Evolutionary conservation across 2,113 vertebrate species (phyloP).

Genomic region (Thermophis baileyi): DNA sequence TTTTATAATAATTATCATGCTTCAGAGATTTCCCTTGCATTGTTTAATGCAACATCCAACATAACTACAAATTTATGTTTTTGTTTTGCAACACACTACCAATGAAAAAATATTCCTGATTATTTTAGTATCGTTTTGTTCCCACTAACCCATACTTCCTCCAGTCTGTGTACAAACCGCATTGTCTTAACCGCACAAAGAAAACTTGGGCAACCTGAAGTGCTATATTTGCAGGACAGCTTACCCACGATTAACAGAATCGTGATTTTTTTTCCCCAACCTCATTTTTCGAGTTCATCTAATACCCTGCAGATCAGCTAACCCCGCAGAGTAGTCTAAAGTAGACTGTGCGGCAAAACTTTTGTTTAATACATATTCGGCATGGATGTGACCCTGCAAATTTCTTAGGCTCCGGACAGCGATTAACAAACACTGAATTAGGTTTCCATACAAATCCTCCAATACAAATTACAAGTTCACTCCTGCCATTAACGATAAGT

Average conservation of each 20-base stretch:
- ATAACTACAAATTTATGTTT: not conserved
- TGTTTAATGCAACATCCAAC: not conserved
- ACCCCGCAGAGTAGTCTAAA: not conserved
- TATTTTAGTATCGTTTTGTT: not conserved
- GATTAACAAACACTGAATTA: not conserved
- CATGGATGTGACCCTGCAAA: not conserved
- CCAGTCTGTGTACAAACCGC: not conserved
- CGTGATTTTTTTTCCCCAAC: not conserved
- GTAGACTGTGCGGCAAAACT: not conserved
- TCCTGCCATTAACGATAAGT: not conserved
- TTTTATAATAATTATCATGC: not conserved
- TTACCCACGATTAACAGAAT: not conserved
- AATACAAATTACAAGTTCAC: not conserved
- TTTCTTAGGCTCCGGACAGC: not conserved
- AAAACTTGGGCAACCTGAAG: not conserved
- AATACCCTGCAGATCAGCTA: not conserved
- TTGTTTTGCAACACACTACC: not conserved
- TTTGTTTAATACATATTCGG: not conserved
- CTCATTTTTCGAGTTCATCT: not conserved
- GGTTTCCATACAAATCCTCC: not conserved
- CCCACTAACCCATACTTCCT: not conserved
- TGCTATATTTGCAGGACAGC: not conserved
- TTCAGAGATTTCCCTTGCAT: not conserved
- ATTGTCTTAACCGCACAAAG: not conserved
- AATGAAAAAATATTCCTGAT: not conserved